Evolutionary conservation across 2,797 vertebrate genomes (phyloP), one percentile per base, ranked within the genome.

Genomic region (Oceanodroma leucorhoa): DNA sequence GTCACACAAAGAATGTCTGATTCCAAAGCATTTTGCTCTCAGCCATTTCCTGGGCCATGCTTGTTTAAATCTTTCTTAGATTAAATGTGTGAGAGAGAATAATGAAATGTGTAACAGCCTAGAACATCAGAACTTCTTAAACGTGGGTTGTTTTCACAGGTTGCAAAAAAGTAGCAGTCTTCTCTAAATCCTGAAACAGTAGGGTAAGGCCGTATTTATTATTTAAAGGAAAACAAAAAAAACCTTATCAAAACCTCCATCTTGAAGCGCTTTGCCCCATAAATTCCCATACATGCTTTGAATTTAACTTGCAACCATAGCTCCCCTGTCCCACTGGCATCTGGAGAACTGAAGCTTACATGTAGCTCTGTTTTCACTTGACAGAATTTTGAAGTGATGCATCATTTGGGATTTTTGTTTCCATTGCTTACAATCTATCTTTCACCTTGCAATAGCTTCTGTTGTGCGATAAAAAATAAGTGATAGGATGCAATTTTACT

Each of bases 231-330:
- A 66, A 51, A 62, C 9, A 62, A n/a, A 53, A 55, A 36, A 8
- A 9, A 0, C 1, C 6, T 12, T 9, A 29, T 13, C 27, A 16
- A 32, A 66, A 32, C 41, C 29, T 67, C 12, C 30, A 14, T 34
- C 9, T 3, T 24, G 27, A 62, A 81, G 30, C 2, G 2, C 65
- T 72, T 61, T 78, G 61, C 21, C 21, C 38, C 21, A 4, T 50
- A n/a, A 19, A 30, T 89, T 82, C 51, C 55, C 8, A 48, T 57
- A 8, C 3, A 0, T n/a, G 36, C 24, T 87, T 65, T 83, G 70
- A 62, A n/a, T 82, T 57, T 38, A 45, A 36, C 26, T 48, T 73
- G 36, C 15, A 66, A 46, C 43, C 6, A 2, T 24, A 48, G 26
- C 10, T 84, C 4, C 16, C 3, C 17, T 62, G 22, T 43, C 50